Evolutionary conservation across 2,113 vertebrate genomes (phyloP).

Genomic region (Turdus rufiventris): DNA sequence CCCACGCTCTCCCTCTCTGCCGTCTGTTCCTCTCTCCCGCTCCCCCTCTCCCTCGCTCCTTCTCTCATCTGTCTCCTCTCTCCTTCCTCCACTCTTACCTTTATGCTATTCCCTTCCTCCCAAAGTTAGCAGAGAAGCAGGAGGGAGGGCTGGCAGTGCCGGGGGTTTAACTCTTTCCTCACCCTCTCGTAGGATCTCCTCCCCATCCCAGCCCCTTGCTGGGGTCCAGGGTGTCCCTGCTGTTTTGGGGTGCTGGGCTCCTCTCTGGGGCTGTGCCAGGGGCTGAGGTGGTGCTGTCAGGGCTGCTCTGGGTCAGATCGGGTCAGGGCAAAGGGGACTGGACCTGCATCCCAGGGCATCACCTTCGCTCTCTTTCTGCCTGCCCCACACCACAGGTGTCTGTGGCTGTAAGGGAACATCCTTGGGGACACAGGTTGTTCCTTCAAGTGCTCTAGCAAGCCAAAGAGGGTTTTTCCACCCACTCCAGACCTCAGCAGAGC

Average conservation of each 20-base stretch:
- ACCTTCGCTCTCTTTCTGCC: neutral
- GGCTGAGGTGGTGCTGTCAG: neutral
- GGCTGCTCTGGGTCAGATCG: neutral
- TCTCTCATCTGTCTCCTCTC: constrained; percentile 54
- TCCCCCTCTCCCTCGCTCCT: constrained; percentile 14
- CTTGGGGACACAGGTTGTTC: neutral
- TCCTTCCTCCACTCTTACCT: constrained; percentile 48
- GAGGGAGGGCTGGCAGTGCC: neutral
- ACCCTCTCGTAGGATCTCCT: neutral
- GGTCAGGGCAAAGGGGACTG: neutral
- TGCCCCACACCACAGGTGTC: neutral
- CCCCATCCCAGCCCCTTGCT: neutral
- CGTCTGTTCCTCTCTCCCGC: constrained; percentile 38
- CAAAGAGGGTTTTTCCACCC: neutral
- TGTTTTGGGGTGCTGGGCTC: neutral
- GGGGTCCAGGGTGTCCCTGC: neutral
- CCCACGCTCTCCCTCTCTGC: constrained; percentile 55
- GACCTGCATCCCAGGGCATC: neutral
- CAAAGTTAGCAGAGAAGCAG: constrained; percentile 47
- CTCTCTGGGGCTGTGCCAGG: neutral
- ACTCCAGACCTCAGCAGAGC: neutral
- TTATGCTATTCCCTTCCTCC: constrained; percentile 61
- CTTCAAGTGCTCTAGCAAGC: neutral
- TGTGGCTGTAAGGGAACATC: neutral
- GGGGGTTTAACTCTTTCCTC: constrained; percentile 55